Evolutionary conservation across 1,140 invertebrate species (phyloP).

Genomic region (Maniola jurtina): DNA sequence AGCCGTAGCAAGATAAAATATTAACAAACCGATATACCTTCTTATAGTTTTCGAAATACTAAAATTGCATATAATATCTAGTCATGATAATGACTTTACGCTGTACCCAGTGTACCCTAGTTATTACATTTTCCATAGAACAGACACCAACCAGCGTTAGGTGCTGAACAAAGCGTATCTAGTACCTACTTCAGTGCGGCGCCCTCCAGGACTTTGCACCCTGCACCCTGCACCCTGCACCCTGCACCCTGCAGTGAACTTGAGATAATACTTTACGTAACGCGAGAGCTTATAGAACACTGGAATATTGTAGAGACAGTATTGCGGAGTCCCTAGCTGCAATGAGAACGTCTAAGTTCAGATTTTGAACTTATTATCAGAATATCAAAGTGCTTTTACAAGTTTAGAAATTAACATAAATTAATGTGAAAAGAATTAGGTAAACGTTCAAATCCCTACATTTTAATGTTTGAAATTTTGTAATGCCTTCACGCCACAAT

Average conservation of each 20-base stretch:
- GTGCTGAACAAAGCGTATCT: slow-evolving; percentile 50
- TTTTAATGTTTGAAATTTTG: too few species aligned
- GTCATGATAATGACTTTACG: too few species aligned
- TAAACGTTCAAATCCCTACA: too few species aligned
- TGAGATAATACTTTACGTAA: slow-evolving; percentile 68
- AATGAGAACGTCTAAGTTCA: slow-evolving; percentile 29
- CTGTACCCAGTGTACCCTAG: background rate
- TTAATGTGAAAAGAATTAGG: too few species aligned
- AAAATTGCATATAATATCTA: too few species aligned
- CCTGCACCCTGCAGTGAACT: slow-evolving; percentile 42
- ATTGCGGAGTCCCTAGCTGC: slow-evolving; percentile 34
- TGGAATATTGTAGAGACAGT: slow-evolving; percentile 43
- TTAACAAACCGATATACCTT: too few species aligned
- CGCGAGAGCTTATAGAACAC: slow-evolving; percentile 38
- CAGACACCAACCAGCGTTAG: slow-evolving; percentile 28
- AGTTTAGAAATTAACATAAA: too few species aligned
- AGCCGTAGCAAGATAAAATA: too few species aligned
- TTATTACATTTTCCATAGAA: slow-evolving; percentile 28
- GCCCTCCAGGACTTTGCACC: slow-evolving; percentile 62
- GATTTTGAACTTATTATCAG: background rate
- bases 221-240: slow-evolving; percentile 45
- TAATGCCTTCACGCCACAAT: too few species aligned
- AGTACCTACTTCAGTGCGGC: slow-evolving; percentile 37
- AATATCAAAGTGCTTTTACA: too few species aligned
- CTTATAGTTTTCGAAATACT: too few species aligned